Conservation (phyloP, 2,888 invertebrate genomes). For the Cancer borealis region DNA sequence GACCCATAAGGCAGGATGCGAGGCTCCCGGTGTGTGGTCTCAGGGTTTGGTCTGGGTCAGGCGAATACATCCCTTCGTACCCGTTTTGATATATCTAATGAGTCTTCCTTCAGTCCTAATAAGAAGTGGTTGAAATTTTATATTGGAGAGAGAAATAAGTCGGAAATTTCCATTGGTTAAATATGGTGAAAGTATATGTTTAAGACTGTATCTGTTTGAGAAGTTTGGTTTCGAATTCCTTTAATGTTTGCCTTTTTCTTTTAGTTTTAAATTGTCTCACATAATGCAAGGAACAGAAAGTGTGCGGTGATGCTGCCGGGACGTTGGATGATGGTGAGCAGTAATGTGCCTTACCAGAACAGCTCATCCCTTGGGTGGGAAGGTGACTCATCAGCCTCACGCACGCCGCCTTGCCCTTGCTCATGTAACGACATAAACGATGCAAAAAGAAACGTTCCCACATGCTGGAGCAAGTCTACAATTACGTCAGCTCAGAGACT, state of each 20-base stretch:
- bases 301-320: neutral
- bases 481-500: constrained; percentile 30
- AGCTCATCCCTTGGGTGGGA: neutral
- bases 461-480: neutral
- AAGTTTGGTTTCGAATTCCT: neutral
- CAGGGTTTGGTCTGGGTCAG: neutral
- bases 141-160: neutral
- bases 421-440: constrained; percentile 20
- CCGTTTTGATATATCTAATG: neutral
- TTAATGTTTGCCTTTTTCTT: neutral
- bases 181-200: neutral
- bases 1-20: constrained; percentile 5
- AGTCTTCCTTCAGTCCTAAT: neutral
- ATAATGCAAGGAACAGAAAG: neutral
- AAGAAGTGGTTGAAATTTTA: neutral
- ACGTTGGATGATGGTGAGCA: neutral
- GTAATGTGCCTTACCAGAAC: neutral
- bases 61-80: neutral
- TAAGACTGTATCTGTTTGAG: neutral
- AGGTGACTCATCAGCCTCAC: neutral
- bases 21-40: constrained; percentile 30
- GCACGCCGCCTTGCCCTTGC: neutral
- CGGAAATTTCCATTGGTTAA: neutral
- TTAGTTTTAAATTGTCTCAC: neutral
- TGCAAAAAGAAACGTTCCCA: constrained; percentile 20